Percentiles rank a stretch among this genome's conserved stretches.
Conservation (phyloP, 2,113 vertebrate species). For the Callionymus lyra region DNA sequence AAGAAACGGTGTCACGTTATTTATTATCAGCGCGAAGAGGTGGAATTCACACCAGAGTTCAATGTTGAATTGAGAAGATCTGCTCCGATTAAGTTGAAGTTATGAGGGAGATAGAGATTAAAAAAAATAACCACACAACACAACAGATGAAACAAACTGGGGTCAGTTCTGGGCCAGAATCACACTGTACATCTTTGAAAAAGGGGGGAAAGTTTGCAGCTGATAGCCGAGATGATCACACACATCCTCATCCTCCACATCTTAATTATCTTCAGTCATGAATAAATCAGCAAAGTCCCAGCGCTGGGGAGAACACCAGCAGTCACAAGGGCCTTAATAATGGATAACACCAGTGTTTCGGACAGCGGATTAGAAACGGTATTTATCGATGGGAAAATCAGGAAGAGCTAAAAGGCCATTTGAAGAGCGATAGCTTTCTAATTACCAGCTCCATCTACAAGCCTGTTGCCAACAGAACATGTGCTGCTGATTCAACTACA, state of each 20-base stretch:
- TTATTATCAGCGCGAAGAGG: no score
- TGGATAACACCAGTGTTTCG: constrained; percentile 19
- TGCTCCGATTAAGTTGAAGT: no score
- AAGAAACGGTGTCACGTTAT: no score
- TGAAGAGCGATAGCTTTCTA: constrained; percentile 32
- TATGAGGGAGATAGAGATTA: no score
- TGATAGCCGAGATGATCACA: neutral
- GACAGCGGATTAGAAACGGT: constrained; percentile 15
- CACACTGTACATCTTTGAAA: neutral
- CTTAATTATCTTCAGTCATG: constrained; percentile 27
- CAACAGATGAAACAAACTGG: neutral
- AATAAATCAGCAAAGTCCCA: constrained; percentile 32
- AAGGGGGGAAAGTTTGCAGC: constrained; percentile 6
- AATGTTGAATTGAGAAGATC: no score
- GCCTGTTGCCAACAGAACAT: constrained; percentile 21
- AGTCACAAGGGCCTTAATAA: constrained; percentile 27
- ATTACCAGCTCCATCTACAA: constrained; percentile 38
- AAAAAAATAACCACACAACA: no score
- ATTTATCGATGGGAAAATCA: constrained; percentile 20
- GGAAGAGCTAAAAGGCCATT: constrained; percentile 27
- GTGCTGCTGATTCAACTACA: constrained; percentile 24
- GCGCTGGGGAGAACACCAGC: constrained; percentile 3
- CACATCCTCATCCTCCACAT: constrained; percentile 5
- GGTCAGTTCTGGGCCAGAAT: constrained; percentile 13
- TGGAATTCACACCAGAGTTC: no score